These are phyloP conservation scores for Nesogale talazaci DNA, from an alignment of 2,113 vertebrate species.

Conservation along the genomic window DNA sequence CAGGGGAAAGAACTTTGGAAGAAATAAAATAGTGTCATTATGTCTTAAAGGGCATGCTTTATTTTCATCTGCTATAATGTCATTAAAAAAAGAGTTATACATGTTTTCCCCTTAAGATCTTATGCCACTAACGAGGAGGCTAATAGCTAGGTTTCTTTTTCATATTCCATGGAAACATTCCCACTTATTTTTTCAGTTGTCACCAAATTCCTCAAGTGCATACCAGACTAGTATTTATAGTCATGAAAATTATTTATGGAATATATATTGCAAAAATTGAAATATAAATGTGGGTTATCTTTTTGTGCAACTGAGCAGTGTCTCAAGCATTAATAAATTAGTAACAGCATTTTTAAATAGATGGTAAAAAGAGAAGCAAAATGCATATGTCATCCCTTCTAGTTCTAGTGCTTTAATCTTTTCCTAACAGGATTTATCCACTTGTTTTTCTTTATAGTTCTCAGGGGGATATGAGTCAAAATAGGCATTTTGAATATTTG, in stretches of 20 bases:
- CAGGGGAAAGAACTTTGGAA: not conserved
- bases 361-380: not conserved
- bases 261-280: not conserved
- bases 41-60: not conserved
- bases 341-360: not conserved
- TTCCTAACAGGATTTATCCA: not conserved
- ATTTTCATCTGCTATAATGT: not conserved
- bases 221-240: not conserved
- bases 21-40: not conserved
- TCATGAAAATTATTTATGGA: not conserved
- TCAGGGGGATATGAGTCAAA: conserved; percentile 9
- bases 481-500: conserved; percentile 5
- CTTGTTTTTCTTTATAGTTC: conserved; percentile 35
- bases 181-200: not conserved
- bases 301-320: not conserved
- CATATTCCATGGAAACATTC: not conserved
- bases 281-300: not conserved
- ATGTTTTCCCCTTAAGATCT: not conserved
- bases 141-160: not conserved
- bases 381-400: not conserved
- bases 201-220: not conserved
- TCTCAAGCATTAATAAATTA: not conserved
- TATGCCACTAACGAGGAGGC: not conserved
- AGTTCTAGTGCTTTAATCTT: not conserved
- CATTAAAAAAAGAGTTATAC: not conserved